These are phyloP conservation scores for Pelodiscus sinensis DNA, from an alignment of 2,113 vertebrate species.

Conservation along the genomic window DNA sequence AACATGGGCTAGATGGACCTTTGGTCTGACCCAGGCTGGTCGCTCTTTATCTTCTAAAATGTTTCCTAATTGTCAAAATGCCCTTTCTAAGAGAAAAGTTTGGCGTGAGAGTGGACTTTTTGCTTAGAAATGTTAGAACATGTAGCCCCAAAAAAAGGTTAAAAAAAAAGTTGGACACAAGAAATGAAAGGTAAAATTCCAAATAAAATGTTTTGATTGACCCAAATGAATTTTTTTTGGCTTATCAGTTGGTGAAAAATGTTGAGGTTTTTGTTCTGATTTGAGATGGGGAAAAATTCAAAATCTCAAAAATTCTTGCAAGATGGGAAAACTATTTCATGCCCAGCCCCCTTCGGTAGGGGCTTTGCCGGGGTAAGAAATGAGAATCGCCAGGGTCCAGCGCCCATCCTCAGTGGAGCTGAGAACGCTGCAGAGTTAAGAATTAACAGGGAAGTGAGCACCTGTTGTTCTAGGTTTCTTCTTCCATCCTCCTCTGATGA, in stretches of 20 bases:
- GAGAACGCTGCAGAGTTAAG: background rate
- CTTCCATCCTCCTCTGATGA: slow-evolving; percentile 21
- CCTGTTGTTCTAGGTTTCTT: slow-evolving; percentile 37
- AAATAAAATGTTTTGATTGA: background rate
- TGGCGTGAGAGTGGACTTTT: background rate
- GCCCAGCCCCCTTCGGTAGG: background rate
- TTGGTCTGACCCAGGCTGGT: no score
- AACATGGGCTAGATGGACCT: no score
- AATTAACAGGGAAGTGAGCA: background rate
- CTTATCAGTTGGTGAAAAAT: background rate
- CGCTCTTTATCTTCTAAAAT: no score
- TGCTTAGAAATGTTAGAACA: background rate
- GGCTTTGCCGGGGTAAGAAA: background rate
- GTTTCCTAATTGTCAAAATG: no score
- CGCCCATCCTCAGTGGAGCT: background rate
- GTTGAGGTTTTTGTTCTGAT: background rate
- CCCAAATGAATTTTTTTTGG: background rate
- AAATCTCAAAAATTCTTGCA: background rate
- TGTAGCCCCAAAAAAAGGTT: background rate
- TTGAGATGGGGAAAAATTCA: background rate
- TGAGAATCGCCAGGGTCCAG: background rate
- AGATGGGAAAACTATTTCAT: background rate
- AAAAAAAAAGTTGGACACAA: background rate
- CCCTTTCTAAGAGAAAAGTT: background rate
- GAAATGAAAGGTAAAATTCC: background rate